Evolutionary conservation across 1,140 invertebrate species (phyloP).

Genomic region (Phortica variegata): DNA sequence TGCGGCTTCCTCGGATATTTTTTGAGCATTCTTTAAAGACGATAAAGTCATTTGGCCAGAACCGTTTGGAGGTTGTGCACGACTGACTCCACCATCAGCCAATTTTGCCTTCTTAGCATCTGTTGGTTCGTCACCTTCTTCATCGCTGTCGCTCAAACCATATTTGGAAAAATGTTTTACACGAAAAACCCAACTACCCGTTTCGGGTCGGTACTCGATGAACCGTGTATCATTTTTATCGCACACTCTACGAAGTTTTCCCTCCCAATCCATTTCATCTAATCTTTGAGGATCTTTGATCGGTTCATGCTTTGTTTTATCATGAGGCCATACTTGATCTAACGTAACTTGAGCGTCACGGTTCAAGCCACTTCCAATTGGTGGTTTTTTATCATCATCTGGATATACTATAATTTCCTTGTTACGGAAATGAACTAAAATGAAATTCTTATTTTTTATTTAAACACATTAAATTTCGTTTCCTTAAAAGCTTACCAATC

Average conservation of each 20-base stretch:
- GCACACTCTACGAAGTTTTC: slow-evolving; percentile 80
- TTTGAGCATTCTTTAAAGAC: slow-evolving; percentile 36
- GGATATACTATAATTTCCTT: slow-evolving; percentile 77
- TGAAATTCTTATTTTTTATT: slow-evolving; percentile 4
- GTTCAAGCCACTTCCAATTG: slow-evolving; percentile 85
- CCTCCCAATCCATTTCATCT: slow-evolving; percentile 81
- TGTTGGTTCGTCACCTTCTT: slow-evolving; percentile 65
- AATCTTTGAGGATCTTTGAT: slow-evolving; percentile 82
- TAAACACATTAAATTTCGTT: background rate
- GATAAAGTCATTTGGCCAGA: slow-evolving; percentile 27
- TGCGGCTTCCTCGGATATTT: slow-evolving; percentile 36
- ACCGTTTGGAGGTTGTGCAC: slow-evolving; percentile 1
- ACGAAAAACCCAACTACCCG: slow-evolving; percentile 93
- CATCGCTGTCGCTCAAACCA: slow-evolving; percentile 84
- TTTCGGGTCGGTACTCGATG: slow-evolving; percentile 91
- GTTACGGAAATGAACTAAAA: slow-evolving; percentile 70
- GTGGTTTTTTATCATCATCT: slow-evolving; percentile 70
- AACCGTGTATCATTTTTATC: slow-evolving; percentile 86
- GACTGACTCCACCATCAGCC: slow-evolving; percentile 7
- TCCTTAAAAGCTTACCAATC: slow-evolving; percentile 61
- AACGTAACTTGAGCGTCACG: slow-evolving; percentile 88
- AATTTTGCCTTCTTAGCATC: slow-evolving; percentile 53
- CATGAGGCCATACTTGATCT: slow-evolving; percentile 91
- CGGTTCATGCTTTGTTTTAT: slow-evolving; percentile 77
- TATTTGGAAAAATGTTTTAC: slow-evolving; percentile 98